A percentile compares a stretch with the other conserved stretches of the same genome.
These are phyloP conservation scores for Drosophila sp. DNA, from an alignment of 1,140 invertebrate species.

Conservation along the genomic window DNA sequence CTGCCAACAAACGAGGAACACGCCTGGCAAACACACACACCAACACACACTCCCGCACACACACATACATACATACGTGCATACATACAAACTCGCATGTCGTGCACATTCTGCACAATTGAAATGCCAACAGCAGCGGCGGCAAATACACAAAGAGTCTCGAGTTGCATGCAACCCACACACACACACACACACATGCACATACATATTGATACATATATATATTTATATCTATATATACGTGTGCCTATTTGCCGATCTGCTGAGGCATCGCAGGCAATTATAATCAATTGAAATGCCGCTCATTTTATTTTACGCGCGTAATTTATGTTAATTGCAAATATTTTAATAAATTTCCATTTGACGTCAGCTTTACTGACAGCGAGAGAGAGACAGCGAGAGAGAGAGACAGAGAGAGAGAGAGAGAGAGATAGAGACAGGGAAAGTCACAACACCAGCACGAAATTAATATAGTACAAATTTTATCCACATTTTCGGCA, in stretches of 20 bases:
- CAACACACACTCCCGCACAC: too few relatives aligned
- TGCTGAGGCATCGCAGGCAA: slow-evolving; percentile 50
- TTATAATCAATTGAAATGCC: slow-evolving; percentile 77
- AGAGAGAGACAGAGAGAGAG: too few relatives aligned
- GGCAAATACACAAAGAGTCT: slow-evolving; percentile 4
- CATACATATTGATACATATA: neutral
- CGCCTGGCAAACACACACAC: slow-evolving; percentile 20
- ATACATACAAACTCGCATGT: neutral
- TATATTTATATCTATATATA: neutral
- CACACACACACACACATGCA: slow-evolving; percentile 23
- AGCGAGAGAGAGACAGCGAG: too few relatives aligned
- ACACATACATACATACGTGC: slow-evolving; percentile 18
- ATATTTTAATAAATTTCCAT: slow-evolving; percentile 76
- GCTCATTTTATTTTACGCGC: slow-evolving; percentile 68
- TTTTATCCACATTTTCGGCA: neutral
- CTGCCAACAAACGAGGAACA: slow-evolving; percentile 28
- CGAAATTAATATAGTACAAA: neutral
- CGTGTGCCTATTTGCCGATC: slow-evolving; percentile 6
- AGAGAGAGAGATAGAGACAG: too few relatives aligned
- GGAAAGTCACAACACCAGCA: neutral
- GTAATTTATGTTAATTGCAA: slow-evolving; percentile 81
- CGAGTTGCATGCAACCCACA: slow-evolving; percentile 9
- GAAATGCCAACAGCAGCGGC: slow-evolving; percentile 45
- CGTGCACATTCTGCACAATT: slow-evolving; percentile 21
- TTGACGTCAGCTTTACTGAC: slow-evolving; percentile 3